A percentile compares a stretch with the other conserved stretches of the same genome.
Evolutionary conservation across 2,113 vertebrate species (phyloP).

Genomic region (Tragelaphus strepsiceros): DNA sequence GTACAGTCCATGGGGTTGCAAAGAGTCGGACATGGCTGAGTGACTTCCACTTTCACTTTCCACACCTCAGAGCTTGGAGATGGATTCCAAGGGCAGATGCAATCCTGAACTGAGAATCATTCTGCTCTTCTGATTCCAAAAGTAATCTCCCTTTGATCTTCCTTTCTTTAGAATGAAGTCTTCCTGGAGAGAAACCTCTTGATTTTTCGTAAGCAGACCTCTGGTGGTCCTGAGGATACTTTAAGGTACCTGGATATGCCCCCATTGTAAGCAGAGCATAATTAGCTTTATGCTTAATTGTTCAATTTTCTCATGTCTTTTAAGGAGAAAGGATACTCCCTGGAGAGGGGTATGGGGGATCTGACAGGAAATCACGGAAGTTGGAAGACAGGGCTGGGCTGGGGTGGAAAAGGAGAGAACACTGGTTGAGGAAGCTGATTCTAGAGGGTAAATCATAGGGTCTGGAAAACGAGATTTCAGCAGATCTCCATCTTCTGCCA

Average conservation of each 20-base stretch:
- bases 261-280: background rate
- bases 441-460: background rate
- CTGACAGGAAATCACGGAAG: background rate
- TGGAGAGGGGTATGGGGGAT: background rate
- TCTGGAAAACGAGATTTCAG: background rate
- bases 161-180: background rate
- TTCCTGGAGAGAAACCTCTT: background rate
- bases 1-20: background rate
- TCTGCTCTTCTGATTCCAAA: background rate
- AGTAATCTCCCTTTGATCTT: too few species aligned
- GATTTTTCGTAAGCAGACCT: background rate
- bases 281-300: background rate
- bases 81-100: background rate
- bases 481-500: background rate
- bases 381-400: background rate
- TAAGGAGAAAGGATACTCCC: background rate
- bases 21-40: background rate
- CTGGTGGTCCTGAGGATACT: background rate
- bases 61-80: fast-evolving
- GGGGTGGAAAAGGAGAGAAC: background rate
- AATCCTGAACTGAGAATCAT: background rate
- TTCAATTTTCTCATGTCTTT: background rate
- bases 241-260: background rate
- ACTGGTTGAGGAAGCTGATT: background rate
- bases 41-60: background rate